These are phyloP conservation scores for Gerris lacustris DNA, from an alignment of 2,888 invertebrate species.

Conservation along the genomic window DNA sequence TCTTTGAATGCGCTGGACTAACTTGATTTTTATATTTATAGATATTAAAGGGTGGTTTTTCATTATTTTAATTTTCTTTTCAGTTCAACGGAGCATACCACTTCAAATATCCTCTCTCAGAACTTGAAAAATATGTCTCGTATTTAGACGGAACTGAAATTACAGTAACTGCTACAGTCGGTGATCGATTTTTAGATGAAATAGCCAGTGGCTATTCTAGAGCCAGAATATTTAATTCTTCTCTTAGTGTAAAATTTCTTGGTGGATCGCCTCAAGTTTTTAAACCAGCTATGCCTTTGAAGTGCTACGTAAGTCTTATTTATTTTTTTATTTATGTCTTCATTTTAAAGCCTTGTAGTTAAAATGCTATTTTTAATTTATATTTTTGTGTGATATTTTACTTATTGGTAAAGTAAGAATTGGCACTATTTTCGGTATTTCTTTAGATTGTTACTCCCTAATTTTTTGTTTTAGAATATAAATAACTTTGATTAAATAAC, in stretches of 20 bases:
- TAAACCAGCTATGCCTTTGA: conserved; percentile 87
- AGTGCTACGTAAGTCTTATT: conserved; percentile 56
- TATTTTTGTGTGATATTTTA: not conserved
- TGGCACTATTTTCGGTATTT: not conserved
- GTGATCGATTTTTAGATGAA: conserved; percentile 75
- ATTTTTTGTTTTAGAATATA: no score
- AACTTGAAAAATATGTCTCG: conserved; percentile 55
- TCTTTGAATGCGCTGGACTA: no score
- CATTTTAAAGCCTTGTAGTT: not conserved
- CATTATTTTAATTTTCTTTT: conserved; percentile 23
- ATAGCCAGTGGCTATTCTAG: conserved; percentile 74
- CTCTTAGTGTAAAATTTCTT: conserved; percentile 66
- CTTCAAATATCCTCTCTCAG: conserved; percentile 74
- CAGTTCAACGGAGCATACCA: conserved; percentile 80
- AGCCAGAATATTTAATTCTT: conserved; percentile 77
- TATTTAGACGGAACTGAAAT: conserved; percentile 66
- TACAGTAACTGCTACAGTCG: conserved; percentile 70
- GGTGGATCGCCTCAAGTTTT: conserved; percentile 88
- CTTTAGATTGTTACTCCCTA: no score
- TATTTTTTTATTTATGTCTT: conserved; percentile 25
- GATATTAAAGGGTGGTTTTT: no score
- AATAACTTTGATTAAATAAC: no score
- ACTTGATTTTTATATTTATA: no score
- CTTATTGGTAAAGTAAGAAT: not conserved
- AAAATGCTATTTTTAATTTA: not conserved